Evolutionary conservation across 2,888 invertebrate species (phyloP).

Genomic region (Trimorus sp.): DNA sequence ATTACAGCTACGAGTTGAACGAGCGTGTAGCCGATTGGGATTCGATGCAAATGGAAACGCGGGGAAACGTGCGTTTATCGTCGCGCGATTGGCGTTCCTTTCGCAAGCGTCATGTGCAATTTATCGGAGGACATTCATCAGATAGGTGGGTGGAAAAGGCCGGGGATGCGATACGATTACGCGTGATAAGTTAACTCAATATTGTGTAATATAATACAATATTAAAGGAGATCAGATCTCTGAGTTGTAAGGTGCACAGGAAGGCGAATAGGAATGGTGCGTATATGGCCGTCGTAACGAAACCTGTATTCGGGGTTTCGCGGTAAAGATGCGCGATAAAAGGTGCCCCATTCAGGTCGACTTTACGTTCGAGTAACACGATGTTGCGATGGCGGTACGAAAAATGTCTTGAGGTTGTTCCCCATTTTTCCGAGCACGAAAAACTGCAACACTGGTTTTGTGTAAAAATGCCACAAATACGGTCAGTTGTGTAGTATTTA

Average conservation of each 20-base stretch:
- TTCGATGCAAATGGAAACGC: slow-evolving; percentile 3
- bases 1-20: too few species aligned
- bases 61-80: neutral
- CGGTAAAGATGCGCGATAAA: slow-evolving; percentile 25
- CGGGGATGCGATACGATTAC: slow-evolving; percentile 28
- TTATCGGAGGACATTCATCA: slow-evolving; percentile 18
- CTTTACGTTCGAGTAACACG: neutral
- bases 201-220: slow-evolving; percentile 40
- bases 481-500: too few species aligned
- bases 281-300: slow-evolving; percentile 34
- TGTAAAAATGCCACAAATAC: too few species aligned
- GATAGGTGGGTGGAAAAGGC: slow-evolving; percentile 9
- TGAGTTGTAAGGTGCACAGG: slow-evolving; percentile 16
- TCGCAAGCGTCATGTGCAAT: slow-evolving; percentile 17
- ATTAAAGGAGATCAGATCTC: slow-evolving; percentile 36
- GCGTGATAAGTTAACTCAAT: slow-evolving; percentile 32
- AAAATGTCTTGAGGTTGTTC: too few species aligned
- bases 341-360: slow-evolving; percentile 9
- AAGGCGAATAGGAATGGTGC: slow-evolving; percentile 35
- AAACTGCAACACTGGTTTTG: too few species aligned
- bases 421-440: too few species aligned
- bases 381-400: too few species aligned
- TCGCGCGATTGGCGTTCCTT: neutral
- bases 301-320: slow-evolving; percentile 35
- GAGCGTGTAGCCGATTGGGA: neutral